phyloP scores from a whole-genome alignment of 2,888 invertebrate genomes.

The Agonopterix arenella region DNA sequence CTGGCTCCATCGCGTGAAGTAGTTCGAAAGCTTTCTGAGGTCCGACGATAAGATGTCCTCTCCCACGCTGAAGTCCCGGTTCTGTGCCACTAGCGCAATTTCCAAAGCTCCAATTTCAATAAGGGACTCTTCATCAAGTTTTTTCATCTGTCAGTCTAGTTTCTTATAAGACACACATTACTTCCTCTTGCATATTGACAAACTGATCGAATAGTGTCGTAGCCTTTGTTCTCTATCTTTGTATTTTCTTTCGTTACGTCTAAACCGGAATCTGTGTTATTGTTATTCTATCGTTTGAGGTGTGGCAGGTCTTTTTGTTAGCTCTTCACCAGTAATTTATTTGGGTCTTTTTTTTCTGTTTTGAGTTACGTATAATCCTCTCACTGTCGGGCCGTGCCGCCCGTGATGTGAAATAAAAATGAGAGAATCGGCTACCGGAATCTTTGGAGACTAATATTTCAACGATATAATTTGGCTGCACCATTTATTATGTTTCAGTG shows the following conservation, averaged over 20 bases:
- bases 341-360: slow-evolving; percentile 43
- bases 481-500: no score
- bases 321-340: slow-evolving; percentile 45
- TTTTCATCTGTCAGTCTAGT: background rate
- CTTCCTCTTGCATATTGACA: slow-evolving; percentile 33
- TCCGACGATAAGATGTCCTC: no score
- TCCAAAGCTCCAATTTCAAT: no score
- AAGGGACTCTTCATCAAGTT: background rate
- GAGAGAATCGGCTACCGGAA: slow-evolving; percentile 17
- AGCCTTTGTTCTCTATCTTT: slow-evolving; percentile 28
- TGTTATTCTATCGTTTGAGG: slow-evolving; percentile 61
- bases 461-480: no score
- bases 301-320: slow-evolving; percentile 50
- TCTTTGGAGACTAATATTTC: slow-evolving; percentile 11
- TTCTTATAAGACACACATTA: slow-evolving; percentile 14
- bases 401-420: slow-evolving; percentile 11
- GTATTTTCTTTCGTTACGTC: slow-evolving; percentile 43
- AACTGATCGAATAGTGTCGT: slow-evolving; percentile 38
- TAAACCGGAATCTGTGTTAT: slow-evolving; percentile 41
- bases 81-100: no score
- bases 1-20: no score
- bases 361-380: slow-evolving; percentile 29
- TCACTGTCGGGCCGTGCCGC: slow-evolving; percentile 15
- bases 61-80: no score
- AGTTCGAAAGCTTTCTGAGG: no score